These are phyloP conservation scores for Euwallacea similis DNA, from an alignment of 1,140 invertebrate species.

Conservation along the genomic window DNA sequence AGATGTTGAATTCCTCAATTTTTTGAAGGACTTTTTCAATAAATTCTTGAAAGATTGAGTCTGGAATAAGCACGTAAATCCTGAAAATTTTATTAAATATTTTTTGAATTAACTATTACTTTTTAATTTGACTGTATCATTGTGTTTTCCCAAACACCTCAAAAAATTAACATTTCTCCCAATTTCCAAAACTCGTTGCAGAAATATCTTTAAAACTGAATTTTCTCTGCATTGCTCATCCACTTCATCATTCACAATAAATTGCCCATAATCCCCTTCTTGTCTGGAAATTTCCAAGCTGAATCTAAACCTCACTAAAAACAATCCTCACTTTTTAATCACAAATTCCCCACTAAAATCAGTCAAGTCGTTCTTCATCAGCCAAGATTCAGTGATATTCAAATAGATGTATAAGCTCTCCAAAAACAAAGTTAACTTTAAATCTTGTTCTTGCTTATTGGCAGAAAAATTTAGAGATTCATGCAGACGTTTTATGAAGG, in stretches of 20 bases:
- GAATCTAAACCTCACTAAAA: too few species aligned
- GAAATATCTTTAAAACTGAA: constrained; percentile 44
- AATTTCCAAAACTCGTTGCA: constrained; percentile 46
- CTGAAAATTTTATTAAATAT: too few species aligned
- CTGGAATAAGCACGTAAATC: constrained; percentile 32
- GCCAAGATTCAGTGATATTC: constrained; percentile 59
- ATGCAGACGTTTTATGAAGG: constrained; percentile 55
- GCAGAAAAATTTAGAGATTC: constrained; percentile 54
- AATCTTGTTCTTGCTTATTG: constrained; percentile 55
- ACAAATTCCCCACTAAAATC: constrained; percentile 61
- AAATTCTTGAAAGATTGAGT: constrained; percentile 46
- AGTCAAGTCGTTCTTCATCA: constrained; percentile 58
- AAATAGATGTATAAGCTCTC: constrained; percentile 58
- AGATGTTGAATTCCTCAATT: constrained; percentile 16
- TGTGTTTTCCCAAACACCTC: constrained; percentile 44
- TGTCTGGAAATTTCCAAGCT: neutral
- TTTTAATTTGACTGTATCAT: constrained; percentile 1
- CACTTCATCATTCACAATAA: constrained; percentile 31
- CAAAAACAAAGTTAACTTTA: constrained; percentile 57
- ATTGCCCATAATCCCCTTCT: constrained; percentile 14
- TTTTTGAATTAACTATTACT: too few species aligned
- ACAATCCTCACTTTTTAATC: constrained; percentile 53
- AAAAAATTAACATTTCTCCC: constrained; percentile 48
- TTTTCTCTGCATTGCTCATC: constrained; percentile 31
- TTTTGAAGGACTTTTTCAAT: constrained; percentile 40